Percentiles rank a stretch among this genome's conserved stretches.
These are phyloP conservation scores for Dryoscopus gambensis DNA, from an alignment of 2,113 vertebrate species.

Conservation along the genomic window DNA sequence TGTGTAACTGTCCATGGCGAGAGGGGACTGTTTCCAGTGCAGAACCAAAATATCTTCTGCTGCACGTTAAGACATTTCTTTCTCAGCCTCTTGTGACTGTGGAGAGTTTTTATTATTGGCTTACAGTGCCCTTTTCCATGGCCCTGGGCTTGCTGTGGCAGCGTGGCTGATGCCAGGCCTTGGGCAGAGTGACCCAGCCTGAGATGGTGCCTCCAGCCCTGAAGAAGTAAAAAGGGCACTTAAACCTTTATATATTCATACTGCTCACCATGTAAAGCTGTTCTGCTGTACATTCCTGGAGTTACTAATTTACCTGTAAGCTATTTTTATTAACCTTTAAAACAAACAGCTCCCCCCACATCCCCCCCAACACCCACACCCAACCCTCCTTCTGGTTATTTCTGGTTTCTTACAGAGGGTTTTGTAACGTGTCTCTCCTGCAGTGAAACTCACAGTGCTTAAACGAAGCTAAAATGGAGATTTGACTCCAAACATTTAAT, in stretches of 20 bases:
- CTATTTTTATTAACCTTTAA: slow-evolving; percentile 37
- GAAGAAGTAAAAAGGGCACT: neutral
- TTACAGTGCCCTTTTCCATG: neutral
- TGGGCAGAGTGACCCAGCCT: neutral
- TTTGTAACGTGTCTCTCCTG: neutral
- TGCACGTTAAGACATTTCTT: neutral
- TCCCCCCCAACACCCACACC: neutral
- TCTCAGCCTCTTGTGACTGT: neutral
- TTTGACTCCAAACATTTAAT: neutral
- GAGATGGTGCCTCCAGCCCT: neutral
- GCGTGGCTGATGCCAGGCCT: neutral
- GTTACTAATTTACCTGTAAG: slow-evolving; percentile 38
- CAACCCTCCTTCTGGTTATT: neutral
- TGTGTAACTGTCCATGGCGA: neutral
- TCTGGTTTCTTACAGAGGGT: neutral
- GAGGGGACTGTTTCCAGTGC: neutral
- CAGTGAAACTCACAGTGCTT: neutral
- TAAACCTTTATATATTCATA: neutral
- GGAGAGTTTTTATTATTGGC: neutral
- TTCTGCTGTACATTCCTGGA: neutral
- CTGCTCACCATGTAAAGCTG: neutral
- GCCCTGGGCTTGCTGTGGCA: neutral
- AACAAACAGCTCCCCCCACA: neutral
- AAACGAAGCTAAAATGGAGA: neutral
- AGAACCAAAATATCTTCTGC: neutral